Percentiles rank a stretch among this genome's conserved stretches.
These are phyloP conservation scores for Prenolepis imparis DNA, from an alignment of 2,888 invertebrate species.

Conservation along the genomic window DNA sequence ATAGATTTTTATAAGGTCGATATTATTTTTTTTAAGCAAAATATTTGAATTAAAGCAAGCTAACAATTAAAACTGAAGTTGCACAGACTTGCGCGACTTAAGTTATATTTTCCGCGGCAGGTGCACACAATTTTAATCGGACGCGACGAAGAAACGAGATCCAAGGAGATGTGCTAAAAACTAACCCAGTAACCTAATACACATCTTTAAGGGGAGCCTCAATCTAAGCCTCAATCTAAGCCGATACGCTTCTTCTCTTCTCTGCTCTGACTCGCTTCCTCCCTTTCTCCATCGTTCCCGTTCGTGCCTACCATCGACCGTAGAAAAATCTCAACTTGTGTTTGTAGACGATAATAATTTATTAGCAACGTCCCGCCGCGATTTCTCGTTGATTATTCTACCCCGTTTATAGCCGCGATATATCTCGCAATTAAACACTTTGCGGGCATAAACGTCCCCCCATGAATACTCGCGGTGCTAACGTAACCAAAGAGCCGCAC, in stretches of 20 bases:
- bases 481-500: slow-evolving; percentile 21
- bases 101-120: slow-evolving; percentile 27
- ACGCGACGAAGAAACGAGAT: slow-evolving; percentile 28
- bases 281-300: slow-evolving; percentile 17
- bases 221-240: slow-evolving; percentile 19
- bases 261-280: slow-evolving; percentile 1
- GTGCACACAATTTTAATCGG: slow-evolving; percentile 28
- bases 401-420: slow-evolving; percentile 38
- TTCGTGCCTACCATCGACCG: slow-evolving; percentile 22
- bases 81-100: neutral
- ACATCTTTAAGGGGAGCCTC: slow-evolving; percentile 39
- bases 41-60: neutral
- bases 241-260: slow-evolving; percentile 45
- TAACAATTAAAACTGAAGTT: neutral
- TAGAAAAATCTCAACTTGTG: slow-evolving; percentile 47
- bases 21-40: neutral
- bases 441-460: slow-evolving; percentile 53
- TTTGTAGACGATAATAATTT: slow-evolving; percentile 67
- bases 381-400: slow-evolving; percentile 60
- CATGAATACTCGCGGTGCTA: slow-evolving; percentile 46
- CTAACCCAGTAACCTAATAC: slow-evolving; percentile 70
- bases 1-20: neutral
- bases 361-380: slow-evolving; percentile 46
- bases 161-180: slow-evolving; percentile 33
- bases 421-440: slow-evolving; percentile 59